Conservation (phyloP, 2,113 vertebrate genomes). For the Bos javanicus region DNA sequence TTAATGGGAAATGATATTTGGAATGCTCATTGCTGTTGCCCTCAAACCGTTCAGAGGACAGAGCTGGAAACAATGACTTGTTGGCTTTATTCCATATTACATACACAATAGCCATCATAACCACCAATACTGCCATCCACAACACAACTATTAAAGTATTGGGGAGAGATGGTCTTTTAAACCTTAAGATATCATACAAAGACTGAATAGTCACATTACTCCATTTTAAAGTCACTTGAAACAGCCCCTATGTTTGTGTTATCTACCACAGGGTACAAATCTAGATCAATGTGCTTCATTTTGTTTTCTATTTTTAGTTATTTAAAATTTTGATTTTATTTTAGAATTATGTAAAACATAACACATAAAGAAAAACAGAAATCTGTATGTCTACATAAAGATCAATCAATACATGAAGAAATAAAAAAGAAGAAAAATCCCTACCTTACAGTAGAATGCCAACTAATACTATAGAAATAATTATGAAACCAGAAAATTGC, state of each 20-base stretch:
- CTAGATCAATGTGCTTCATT: background rate
- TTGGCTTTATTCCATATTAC: background rate
- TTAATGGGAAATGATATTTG: background rate
- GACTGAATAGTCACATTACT: background rate
- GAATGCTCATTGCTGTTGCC: background rate
- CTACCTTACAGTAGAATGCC: background rate
- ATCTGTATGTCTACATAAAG: background rate
- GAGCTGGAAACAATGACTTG: background rate
- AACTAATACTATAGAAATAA: background rate
- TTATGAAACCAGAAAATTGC: background rate
- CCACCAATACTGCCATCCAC: background rate
- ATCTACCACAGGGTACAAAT: background rate
- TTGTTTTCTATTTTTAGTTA: conserved; percentile 13
- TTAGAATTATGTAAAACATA: background rate
- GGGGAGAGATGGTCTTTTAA: background rate
- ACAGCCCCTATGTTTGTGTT: background rate
- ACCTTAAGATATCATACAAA: background rate
- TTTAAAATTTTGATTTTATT: background rate
- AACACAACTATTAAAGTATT: background rate
- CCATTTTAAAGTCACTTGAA: background rate
- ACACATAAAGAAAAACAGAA: background rate
- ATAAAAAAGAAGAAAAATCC: background rate
- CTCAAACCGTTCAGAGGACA: background rate
- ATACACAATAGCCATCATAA: background rate
- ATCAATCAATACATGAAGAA: background rate